phyloP scores from a whole-genome alignment of 2,113 vertebrate species.

The Laterallus jamaicensis region DNA sequence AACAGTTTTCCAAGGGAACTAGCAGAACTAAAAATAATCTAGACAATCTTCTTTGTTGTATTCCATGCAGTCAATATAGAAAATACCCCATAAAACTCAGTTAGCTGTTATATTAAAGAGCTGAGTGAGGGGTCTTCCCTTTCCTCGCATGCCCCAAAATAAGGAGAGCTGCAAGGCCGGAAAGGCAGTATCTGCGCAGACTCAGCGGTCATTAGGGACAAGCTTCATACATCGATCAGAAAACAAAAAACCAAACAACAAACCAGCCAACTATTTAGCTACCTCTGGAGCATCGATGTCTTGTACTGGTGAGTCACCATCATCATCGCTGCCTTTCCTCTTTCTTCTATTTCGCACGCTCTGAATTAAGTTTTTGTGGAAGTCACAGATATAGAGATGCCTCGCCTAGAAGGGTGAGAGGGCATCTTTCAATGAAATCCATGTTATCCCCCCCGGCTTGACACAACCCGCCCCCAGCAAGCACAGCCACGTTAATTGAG shows the following conservation, averaged over 20 bases:
- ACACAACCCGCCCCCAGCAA: neutral
- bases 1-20: neutral
- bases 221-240: neutral
- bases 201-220: neutral
- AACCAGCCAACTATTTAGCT: neutral
- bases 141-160: rapidly evolving
- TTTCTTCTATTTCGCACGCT: conserved; percentile 84
- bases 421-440: neutral
- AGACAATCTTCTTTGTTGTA: neutral
- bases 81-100: neutral
- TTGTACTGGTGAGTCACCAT: conserved; percentile 83
- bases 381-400: conserved; percentile 86
- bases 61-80: neutral
- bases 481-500: neutral
- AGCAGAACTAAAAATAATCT: neutral
- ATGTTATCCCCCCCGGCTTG: rapidly evolving
- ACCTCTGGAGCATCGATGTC: conserved; percentile 84
- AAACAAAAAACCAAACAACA: neutral
- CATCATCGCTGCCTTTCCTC: conserved; percentile 85
- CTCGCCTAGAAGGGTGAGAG: conserved; percentile 74
- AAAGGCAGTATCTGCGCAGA: neutral
- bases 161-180: neutral
- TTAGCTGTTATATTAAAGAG: neutral
- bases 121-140: neutral
- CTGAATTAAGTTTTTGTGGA: conserved; percentile 86